Evolutionary conservation across 2,888 invertebrate genomes (phyloP), one percentile per base, ranked within the genome.

Genomic region (Brachylomia viminalis): DNA sequence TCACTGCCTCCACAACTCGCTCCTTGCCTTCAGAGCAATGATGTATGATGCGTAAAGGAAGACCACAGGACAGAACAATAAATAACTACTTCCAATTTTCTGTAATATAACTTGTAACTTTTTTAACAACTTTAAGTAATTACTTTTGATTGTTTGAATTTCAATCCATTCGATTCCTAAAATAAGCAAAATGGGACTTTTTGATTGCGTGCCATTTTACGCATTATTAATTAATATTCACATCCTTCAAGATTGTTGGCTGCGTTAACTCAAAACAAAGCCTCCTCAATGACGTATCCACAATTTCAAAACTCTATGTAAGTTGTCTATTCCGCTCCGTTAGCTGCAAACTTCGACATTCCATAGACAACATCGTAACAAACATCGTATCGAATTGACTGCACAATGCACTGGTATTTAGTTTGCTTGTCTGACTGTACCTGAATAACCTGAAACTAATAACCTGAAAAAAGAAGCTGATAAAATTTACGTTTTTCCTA

Each of bases 1-100:
- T 72, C 52, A 54, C 30, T 88, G 83, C 17, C 23, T n/a, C 17
- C 10, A 23, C 52, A 0, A 15, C 1, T 17, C n/a, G 10, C n/a
- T 64, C 38, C n/a, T 42, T 27, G 5, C n/a, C n/a, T 5, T n/a
- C 38, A 62, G 38, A 38, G 8, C 38, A 62, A 62, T n/a, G n/a
- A 10, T 27, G 3, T 15, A 68, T 56, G 23, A 47, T 47, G 17
- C 23, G 15, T 17, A 38, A 67, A 0, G 10, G 8, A 11, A 17
- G 23, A 52, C 56, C 27, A 56, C 15, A 54, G 13, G 10, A n/a
- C 5, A n/a, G 13, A n/a, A n/a, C n/a, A 5, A n/a, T 54, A 52
- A 13, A 54, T 54, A 54, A 11, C n/a, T n/a, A n/a, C 54, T 23
- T 23, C 5, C 2, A 4, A 23, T 54, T 54, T 54, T 20, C 17